Evolutionary conservation across 2,888 invertebrate genomes (phyloP), one percentile per base, ranked within the genome.

Genomic region (Onthophagus sagittarius): DNA sequence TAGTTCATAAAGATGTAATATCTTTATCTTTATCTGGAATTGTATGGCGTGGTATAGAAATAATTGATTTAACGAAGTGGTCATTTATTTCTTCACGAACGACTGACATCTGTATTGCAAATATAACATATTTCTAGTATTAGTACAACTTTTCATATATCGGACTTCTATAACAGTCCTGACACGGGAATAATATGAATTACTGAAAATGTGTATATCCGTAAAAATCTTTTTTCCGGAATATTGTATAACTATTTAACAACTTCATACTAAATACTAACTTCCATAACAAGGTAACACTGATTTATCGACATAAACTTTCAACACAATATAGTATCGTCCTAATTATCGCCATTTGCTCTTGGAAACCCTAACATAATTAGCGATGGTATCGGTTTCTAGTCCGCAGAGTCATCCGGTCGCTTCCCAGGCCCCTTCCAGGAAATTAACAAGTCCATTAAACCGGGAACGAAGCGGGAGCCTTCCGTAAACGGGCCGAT

Each of bases 381-480:
- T 53, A 53, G 39, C 39, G 39, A 53, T 53, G 39, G 39, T 53
- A 53, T 53, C 39, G 39, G 7, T 53, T 53, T 53, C 39, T 53
- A 53, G 39, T 53, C 39, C 39, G 11, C 39, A 11, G 39, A 53
- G 9, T 53, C 39, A 7, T 9, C 39, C 39, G 39, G 39, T 53
- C 67, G 32, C 67, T 67, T 67, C 67, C 67, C 67, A 67, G 67
- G 23, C 31, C 67, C 32, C 23, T 67, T 67, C 67, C 67, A 67
- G 67, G 67, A 67, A 67, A 67, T 67, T 67, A 67, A 67, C 67
- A 67, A 67, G 67, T 67, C 67, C 67, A 67, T 67, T 67, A 67
- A 67, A 67, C 31, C 67, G 67, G 67, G 67, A 67, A 67, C 67
- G 23, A 23, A 23, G 31, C 67, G 67, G 32, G 67, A n/a, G 23